phyloP scores from a whole-genome alignment of 2,888 invertebrate species.

The Noctua janthina region DNA sequence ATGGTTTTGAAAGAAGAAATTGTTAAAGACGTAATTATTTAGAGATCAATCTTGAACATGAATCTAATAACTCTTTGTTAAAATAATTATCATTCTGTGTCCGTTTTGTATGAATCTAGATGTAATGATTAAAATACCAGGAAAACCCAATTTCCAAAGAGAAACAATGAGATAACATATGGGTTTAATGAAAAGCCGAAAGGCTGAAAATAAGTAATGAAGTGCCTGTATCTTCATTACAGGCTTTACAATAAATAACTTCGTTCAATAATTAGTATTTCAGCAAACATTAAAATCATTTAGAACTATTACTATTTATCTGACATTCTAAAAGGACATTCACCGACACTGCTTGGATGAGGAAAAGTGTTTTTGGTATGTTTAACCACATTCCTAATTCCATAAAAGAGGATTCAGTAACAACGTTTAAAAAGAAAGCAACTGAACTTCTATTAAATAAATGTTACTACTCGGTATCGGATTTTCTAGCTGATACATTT shows the following conservation, averaged over 20 bases:
- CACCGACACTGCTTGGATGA: too few species aligned
- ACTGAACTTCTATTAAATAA: too few species aligned
- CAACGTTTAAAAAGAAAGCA: too few species aligned
- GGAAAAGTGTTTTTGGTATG: too few species aligned
- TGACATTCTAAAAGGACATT: neutral
- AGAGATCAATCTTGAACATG: neutral
- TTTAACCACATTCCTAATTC: too few species aligned
- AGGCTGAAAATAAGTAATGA: too few species aligned
- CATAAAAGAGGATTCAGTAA: too few species aligned
- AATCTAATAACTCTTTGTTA: neutral
- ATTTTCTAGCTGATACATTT: too few species aligned
- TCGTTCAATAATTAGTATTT: neutral
- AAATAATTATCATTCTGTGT: neutral
- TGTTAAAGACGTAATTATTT: neutral
- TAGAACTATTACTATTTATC: neutral
- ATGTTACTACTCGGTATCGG: too few species aligned
- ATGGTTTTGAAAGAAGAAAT: neutral
- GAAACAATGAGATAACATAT: neutral
- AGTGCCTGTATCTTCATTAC: neutral
- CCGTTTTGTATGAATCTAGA: neutral
- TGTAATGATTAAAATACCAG: neutral
- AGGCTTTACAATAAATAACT: too few species aligned
- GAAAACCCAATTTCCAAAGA: neutral
- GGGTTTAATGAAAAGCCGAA: neutral
- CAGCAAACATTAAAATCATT: neutral